These are phyloP conservation scores for Mustelus asterias DNA, from an alignment of 2,113 vertebrate genomes.

Conservation along the genomic window DNA sequence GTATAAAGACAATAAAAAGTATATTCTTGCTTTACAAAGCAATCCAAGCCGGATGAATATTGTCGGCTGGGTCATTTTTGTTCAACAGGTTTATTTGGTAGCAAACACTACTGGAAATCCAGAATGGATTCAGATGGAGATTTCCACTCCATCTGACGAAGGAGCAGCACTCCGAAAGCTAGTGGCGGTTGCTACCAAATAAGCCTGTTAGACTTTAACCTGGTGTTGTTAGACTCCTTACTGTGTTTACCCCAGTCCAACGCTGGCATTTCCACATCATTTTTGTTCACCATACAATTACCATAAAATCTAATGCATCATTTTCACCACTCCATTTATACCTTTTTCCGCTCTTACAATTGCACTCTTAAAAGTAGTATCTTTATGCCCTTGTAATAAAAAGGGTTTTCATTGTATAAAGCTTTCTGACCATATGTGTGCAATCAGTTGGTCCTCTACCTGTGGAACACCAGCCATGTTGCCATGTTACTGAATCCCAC, in stretches of 20 bases:
- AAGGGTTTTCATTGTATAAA: not conserved
- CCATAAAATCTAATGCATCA: not conserved
- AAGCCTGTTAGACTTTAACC: too few relatives aligned
- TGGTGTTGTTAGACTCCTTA: too few relatives aligned
- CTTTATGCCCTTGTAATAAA: not conserved
- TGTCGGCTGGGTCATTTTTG: not conserved
- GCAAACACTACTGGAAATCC: too few relatives aligned
- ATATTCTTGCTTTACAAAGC: not conserved
- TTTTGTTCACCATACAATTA: not conserved
- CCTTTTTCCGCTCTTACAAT: not conserved
- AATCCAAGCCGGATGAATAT: not conserved
- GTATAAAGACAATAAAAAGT: not conserved
- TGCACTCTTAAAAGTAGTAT: not conserved
- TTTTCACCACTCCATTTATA: not conserved
- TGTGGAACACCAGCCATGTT: not conserved
- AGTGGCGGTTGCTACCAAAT: too few relatives aligned
- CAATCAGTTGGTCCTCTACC: not conserved
- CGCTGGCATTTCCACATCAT: too few relatives aligned
- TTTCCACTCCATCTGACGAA: too few relatives aligned
- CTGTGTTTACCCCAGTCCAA: too few relatives aligned
- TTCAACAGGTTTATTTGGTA: too few relatives aligned
- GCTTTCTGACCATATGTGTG: too few relatives aligned
- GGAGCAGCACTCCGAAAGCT: too few relatives aligned
- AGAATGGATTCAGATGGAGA: too few relatives aligned
- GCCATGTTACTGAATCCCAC: too few relatives aligned